Evolutionary conservation across 1,140 invertebrate genomes (phyloP).

Genomic region (Meloidogyne floridensis): DNA sequence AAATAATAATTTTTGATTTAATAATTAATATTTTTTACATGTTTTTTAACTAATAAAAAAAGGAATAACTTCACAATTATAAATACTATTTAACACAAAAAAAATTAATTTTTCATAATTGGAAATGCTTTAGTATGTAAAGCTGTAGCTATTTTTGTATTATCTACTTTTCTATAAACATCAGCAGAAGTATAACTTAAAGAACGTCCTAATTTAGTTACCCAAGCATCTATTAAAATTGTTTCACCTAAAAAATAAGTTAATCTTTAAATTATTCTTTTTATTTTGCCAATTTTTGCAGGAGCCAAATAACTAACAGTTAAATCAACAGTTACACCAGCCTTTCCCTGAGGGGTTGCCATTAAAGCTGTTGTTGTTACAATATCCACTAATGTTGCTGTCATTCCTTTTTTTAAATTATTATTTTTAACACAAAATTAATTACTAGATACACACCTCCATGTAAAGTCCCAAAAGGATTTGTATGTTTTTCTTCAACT

Average conservation of each 20-base stretch:
- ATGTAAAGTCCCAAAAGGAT: conserved; percentile 32
- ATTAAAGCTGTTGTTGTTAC: conserved; percentile 27
- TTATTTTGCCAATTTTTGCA: conserved; percentile 22
- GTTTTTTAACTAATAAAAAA: too few species aligned
- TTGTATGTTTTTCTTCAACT: conserved; percentile 18
- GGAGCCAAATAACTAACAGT: conserved; percentile 25
- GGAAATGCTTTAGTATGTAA: conserved; percentile 34
- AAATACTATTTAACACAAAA: too few species aligned
- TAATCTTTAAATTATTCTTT: not conserved
- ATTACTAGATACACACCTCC: not conserved
- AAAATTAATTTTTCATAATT: not conserved
- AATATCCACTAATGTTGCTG: conserved; percentile 20
- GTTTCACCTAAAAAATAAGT: conserved; percentile 25
- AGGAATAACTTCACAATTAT: too few species aligned
- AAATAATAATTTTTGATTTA: too few species aligned
- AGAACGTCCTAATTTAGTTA: conserved; percentile 9
- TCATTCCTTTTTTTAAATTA: conserved; percentile 17
- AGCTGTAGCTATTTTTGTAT: conserved; percentile 15
- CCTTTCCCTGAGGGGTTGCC: conserved; percentile 10
- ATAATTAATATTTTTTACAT: too few species aligned
- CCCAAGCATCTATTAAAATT: conserved; percentile 29
- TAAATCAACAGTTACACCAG: conserved; percentile 30
- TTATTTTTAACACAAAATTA: not conserved
- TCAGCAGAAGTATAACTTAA: conserved; percentile 17
- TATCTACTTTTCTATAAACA: conserved; percentile 23